These are phyloP conservation scores for Bembecia ichneumoniformis DNA, from an alignment of 2,888 invertebrate genomes.

Conservation along the genomic window DNA sequence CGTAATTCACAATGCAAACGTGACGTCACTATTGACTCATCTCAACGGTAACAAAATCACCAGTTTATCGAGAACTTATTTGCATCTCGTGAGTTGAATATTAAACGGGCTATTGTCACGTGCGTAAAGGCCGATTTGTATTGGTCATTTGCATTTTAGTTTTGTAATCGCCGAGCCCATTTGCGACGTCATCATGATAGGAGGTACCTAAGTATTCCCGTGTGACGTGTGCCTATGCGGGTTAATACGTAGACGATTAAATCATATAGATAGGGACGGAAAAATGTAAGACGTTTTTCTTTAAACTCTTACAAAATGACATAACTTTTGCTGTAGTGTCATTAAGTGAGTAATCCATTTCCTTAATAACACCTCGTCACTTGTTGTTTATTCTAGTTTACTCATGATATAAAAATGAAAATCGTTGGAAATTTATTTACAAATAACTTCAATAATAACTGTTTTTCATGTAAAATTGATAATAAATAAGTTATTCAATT, in stretches of 20 bases:
- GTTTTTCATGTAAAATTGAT: too few relatives aligned
- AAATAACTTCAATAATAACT: too few relatives aligned
- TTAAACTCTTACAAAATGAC: too few relatives aligned
- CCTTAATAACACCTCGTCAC: too few relatives aligned
- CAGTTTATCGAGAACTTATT: neutral
- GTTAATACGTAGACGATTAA: constrained; percentile 2
- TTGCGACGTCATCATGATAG: constrained; percentile 3
- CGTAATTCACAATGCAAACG: neutral
- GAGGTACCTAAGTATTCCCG: constrained; percentile 5
- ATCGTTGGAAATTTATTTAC: too few relatives aligned
- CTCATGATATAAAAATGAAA: too few relatives aligned
- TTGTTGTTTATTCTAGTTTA: too few relatives aligned
- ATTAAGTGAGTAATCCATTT: too few relatives aligned
- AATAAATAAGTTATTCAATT: too few relatives aligned
- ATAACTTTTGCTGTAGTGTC: too few relatives aligned
- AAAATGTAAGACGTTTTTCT: too few relatives aligned
- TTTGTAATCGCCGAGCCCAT: constrained; percentile 5
- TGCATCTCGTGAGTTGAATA: neutral
- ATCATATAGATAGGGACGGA: neutral
- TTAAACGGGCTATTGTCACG: neutral
- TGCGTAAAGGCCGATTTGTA: neutral
- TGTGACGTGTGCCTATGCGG: constrained; percentile 6
- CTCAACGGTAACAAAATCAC: neutral
- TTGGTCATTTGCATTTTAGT: neutral
- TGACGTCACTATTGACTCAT: neutral